These are phyloP conservation scores for Puma concolor DNA, from an alignment of 2,113 vertebrate genomes.

Conservation along the genomic window DNA sequence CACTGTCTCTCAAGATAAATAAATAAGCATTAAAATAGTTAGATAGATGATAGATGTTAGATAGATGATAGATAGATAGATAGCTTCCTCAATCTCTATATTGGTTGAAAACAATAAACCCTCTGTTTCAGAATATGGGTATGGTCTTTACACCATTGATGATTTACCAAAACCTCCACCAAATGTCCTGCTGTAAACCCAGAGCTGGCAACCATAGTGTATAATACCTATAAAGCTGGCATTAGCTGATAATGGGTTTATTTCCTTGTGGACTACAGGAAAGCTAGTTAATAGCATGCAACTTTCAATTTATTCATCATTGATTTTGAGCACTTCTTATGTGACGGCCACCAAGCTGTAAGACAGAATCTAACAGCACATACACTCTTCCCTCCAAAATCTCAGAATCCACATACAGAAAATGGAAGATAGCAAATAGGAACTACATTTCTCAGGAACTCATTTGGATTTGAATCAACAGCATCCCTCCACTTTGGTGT, in stretches of 20 bases:
- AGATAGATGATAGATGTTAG: too few relatives aligned
- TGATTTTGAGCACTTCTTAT: background rate
- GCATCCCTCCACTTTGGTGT: background rate
- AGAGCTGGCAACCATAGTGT: background rate
- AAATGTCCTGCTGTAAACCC: background rate
- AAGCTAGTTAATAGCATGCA: constrained; percentile 22
- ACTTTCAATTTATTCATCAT: constrained; percentile 43
- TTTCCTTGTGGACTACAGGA: background rate
- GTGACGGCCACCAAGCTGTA: background rate
- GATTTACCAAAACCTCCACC: background rate
- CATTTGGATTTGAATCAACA: background rate
- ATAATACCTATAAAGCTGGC: background rate
- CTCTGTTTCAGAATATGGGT: background rate
- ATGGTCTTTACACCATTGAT: background rate
- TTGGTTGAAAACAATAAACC: background rate
- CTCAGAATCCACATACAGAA: background rate
- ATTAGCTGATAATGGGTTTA: background rate
- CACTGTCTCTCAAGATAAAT: too few relatives aligned
- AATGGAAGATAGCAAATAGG: background rate
- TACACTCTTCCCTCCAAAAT: background rate
- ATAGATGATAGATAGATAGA: background rate
- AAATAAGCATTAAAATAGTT: too few relatives aligned
- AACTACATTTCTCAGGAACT: background rate
- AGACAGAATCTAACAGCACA: background rate
- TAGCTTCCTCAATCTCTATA: background rate